phyloP scores from a whole-genome alignment of 2,113 vertebrate species.

The Phylloscopus whistleri region DNA sequence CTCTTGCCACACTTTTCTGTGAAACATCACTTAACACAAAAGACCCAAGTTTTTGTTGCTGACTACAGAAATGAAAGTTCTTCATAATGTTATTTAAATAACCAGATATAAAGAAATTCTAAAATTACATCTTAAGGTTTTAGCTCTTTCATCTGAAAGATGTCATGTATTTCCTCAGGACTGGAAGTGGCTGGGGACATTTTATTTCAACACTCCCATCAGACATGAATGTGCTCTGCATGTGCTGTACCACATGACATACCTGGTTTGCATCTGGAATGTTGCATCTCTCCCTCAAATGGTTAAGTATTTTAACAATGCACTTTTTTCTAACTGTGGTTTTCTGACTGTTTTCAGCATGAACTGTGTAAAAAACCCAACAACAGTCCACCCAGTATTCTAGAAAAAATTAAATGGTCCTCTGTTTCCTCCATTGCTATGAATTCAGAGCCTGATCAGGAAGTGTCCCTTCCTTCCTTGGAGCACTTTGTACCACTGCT shows the following conservation, averaged over 20 bases:
- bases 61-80: background rate
- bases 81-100: background rate
- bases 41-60: background rate
- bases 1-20: background rate
- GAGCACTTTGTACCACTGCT: background rate
- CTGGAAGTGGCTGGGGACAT: background rate
- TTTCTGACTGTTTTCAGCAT: background rate
- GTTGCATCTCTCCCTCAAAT: background rate
- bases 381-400: background rate
- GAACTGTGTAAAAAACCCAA: background rate
- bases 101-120: background rate
- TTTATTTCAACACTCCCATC: background rate
- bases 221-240: fast-evolving
- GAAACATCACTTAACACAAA: background rate
- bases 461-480: background rate
- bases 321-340: background rate
- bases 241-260: background rate
- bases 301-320: background rate
- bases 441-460: background rate
- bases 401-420: background rate
- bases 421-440: background rate
- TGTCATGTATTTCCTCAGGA: no score
- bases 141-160: background rate
- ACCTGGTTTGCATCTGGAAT: background rate
- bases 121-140: background rate